phyloP scores from a whole-genome alignment of 2,888 invertebrate genomes.

The Ormyrus pomaceus region DNA sequence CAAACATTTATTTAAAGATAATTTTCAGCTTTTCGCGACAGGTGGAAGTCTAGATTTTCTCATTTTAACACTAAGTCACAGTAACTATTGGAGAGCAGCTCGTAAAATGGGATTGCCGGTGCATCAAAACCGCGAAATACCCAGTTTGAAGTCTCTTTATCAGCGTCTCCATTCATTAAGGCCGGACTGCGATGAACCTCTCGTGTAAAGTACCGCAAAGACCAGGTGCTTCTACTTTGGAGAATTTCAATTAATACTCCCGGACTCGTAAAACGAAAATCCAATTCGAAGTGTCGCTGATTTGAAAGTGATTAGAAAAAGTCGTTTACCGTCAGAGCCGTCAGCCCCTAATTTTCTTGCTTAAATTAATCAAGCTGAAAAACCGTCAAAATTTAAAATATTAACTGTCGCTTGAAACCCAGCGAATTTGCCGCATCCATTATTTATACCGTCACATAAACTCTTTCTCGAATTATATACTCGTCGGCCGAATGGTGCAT shows the following conservation, averaged over 20 bases:
- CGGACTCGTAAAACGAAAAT: constrained; percentile 40
- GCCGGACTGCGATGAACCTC: constrained; percentile 27
- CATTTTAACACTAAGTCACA: constrained; percentile 16
- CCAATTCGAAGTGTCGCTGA: constrained; percentile 21
- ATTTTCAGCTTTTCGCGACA: too few species aligned
- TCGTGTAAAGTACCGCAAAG: constrained; percentile 5
- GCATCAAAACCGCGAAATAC: constrained; percentile 26
- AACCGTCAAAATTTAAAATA: too few species aligned
- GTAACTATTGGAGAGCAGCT: constrained; percentile 25
- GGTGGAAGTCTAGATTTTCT: too few species aligned
- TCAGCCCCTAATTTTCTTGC: constrained; percentile 5
- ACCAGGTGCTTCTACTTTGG: constrained; percentile 28
- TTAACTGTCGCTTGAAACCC: too few species aligned
- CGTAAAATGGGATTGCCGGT: constrained; percentile 10
- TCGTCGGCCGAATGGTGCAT: background rate
- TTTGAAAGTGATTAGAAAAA: constrained; percentile 20
- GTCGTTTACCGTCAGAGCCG: background rate
- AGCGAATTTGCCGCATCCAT: too few species aligned
- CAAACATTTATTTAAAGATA: too few species aligned
- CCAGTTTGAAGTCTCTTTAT: constrained; percentile 32
- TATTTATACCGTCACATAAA: too few species aligned
- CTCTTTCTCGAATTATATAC: background rate
- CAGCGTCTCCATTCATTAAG: constrained; percentile 35
- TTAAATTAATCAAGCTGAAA: background rate
- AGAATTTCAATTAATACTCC: constrained; percentile 47